Conservation (phyloP, 2,113 vertebrate genomes). For the Felis chaus region DNA sequence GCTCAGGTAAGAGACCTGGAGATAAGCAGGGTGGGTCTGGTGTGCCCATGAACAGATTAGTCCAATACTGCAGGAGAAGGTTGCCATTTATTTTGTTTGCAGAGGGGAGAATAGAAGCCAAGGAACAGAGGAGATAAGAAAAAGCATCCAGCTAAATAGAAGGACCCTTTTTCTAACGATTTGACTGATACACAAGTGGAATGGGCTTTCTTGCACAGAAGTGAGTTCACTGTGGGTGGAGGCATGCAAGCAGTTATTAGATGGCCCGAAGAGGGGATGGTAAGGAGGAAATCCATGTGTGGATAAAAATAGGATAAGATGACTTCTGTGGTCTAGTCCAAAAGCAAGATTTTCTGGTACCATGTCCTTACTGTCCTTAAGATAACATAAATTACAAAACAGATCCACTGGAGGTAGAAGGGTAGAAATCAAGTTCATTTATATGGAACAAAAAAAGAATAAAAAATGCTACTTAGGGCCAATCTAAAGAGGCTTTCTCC, state of each 20-base stretch:
- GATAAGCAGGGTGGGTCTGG: not conserved
- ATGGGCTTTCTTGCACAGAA: not conserved
- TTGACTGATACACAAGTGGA: not conserved
- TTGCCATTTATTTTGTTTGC: not conserved
- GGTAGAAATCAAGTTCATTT: slow-evolving; percentile 44
- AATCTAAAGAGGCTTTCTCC: not conserved
- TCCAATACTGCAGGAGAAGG: not conserved
- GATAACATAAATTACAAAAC: not conserved
- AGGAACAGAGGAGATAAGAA: not conserved
- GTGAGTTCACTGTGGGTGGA: not conserved
- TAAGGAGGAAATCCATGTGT: not conserved
- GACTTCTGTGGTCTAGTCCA: not conserved
- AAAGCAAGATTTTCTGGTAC: not conserved
- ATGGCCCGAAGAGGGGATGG: not conserved
- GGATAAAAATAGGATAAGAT: not conserved
- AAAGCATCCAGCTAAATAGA: not conserved
- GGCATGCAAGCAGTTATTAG: not conserved
- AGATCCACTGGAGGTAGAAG: not conserved
- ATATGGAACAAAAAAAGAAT: not conserved
- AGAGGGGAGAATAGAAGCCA: not conserved
- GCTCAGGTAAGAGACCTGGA: not conserved
- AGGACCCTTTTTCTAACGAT: not conserved
- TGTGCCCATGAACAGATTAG: not conserved
- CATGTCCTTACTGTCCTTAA: not conserved
- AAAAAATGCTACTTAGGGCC: not conserved